A percentile compares a stretch with the other conserved stretches of the same genome.
phyloP scores from a whole-genome alignment of 2,797 vertebrate species.

The Paratrypauchen microcephalus region DNA sequence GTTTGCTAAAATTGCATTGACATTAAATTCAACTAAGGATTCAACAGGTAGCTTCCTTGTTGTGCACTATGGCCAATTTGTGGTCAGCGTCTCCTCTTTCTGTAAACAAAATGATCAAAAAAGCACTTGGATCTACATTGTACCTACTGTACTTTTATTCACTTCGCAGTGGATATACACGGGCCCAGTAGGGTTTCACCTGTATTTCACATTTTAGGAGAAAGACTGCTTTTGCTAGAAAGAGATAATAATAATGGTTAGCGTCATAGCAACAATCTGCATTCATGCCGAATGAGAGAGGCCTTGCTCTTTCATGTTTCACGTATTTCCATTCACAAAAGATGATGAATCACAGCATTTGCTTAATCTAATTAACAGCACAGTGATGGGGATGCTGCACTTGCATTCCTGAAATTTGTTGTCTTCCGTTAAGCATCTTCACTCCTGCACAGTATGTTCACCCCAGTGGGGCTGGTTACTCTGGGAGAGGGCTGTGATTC shows the following conservation, averaged over 20 bases:
- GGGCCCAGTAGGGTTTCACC: background rate
- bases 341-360: background rate
- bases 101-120: background rate
- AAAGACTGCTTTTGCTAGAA: background rate
- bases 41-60: background rate
- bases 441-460: slow-evolving; percentile 39
- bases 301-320: background rate
- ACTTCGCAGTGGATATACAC: background rate
- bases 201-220: background rate
- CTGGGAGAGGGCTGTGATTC: slow-evolving; percentile 42
- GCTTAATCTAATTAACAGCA: slow-evolving; percentile 9
- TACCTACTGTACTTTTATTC: background rate
- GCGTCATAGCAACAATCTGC: background rate
- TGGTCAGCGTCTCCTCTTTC: background rate
- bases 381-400: slow-evolving; percentile 6
- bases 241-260: background rate
- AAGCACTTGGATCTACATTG: background rate
- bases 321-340: background rate
- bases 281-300: background rate
- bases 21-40: background rate
- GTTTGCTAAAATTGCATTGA: background rate
- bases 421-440: slow-evolving; percentile 22
- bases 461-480: slow-evolving; percentile 35
- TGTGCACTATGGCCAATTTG: background rate
- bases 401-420: slow-evolving; percentile 44